A percentile compares a stretch with the other conserved stretches of the same genome.
Evolutionary conservation across 2,797 vertebrate genomes (phyloP).

Genomic region (Phataginus tetradactyla): DNA sequence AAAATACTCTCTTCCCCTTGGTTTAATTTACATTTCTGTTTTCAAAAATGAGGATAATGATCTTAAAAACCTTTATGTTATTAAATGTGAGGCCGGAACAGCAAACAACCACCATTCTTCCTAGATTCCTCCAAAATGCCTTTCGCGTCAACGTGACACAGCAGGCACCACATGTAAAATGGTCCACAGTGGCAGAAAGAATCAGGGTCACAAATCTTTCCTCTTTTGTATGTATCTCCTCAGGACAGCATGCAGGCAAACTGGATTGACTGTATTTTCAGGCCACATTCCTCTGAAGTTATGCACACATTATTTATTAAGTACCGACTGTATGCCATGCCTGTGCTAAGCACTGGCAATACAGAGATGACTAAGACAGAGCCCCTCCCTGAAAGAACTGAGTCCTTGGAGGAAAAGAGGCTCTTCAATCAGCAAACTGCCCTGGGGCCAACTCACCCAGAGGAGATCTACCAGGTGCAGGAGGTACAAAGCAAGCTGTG

Average conservation of each 20-base stretch:
- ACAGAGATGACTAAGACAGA: background rate
- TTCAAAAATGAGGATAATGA: background rate
- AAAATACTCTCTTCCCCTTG: background rate
- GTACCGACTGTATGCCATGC: background rate
- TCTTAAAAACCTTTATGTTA: background rate
- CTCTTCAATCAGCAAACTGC: background rate
- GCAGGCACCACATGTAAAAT: background rate
- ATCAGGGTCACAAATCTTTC: rapidly evolving
- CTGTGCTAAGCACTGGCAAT: background rate
- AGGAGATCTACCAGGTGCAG: background rate
- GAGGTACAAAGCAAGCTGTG: background rate
- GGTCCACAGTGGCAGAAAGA: background rate
- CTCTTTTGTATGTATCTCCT: background rate
- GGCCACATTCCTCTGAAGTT: background rate
- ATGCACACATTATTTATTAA: background rate
- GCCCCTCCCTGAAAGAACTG: background rate
- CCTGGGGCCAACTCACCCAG: too few species aligned
- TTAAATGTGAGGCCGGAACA: background rate
- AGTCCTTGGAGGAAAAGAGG: background rate
- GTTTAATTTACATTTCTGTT: background rate
- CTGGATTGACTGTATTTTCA: background rate
- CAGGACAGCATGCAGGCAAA: background rate
- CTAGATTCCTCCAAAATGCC: background rate
- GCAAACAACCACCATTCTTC: background rate
- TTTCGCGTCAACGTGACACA: background rate